Conservation (phyloP, 2,797 vertebrate species). For the Champsocephalus esox region DNA sequence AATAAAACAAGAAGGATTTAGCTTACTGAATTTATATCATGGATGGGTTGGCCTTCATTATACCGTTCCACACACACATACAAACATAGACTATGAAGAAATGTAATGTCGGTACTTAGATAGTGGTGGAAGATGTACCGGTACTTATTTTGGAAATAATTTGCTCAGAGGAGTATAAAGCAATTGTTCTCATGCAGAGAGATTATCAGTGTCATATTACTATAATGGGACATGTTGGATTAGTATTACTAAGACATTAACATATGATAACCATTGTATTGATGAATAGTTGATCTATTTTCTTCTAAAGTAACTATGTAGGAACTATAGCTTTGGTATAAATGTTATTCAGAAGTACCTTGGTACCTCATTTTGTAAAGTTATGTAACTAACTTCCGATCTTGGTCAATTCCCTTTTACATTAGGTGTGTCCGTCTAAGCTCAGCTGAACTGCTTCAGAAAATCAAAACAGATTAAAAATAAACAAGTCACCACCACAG, state of each 20-base stretch:
- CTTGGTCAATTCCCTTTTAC: neutral
- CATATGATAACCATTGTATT: neutral
- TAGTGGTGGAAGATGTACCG: neutral
- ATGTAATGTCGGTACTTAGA: neutral
- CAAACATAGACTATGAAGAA: neutral
- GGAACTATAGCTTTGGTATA: no score
- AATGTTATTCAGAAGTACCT: neutral
- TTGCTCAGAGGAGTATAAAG: neutral
- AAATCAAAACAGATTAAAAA: slow-evolving; percentile 25
- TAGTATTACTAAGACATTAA: neutral
- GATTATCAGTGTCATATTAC: neutral
- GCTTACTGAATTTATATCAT: neutral
- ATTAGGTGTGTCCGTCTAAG: neutral
- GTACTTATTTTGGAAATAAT: neutral
- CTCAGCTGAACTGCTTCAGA: neutral
- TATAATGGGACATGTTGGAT: neutral
- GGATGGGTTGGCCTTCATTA: neutral
- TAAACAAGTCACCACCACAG: slow-evolving; percentile 17
- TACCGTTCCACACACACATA: neutral
- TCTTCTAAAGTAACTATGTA: no score
- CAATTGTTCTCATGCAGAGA: neutral
- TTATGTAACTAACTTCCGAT: neutral
- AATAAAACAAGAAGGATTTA: slow-evolving; percentile 14
- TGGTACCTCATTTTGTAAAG: neutral
- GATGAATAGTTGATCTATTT: neutral